These are phyloP conservation scores for Aspidapion aeneum DNA, from an alignment of 2,888 invertebrate genomes.

Conservation along the genomic window DNA sequence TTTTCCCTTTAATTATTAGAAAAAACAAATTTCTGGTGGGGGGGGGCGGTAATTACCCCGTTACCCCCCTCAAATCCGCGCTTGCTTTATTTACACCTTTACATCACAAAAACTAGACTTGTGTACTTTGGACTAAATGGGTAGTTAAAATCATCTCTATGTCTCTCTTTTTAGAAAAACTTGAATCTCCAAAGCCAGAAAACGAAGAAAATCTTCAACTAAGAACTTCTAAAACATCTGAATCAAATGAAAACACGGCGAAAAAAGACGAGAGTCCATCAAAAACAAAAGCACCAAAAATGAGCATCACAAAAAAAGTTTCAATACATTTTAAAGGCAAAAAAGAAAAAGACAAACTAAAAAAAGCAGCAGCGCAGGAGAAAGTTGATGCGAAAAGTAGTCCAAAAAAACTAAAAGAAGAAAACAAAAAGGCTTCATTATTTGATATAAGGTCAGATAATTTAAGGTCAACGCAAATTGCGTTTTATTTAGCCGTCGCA, in stretches of 20 bases:
- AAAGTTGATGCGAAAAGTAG: constrained; percentile 25
- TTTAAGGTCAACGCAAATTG: no score
- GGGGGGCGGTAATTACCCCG: no score
- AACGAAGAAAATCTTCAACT: constrained; percentile 43
- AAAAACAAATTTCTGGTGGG: no score
- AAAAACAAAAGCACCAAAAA: constrained; percentile 37
- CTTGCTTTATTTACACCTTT: no score
- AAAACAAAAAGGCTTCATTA: constrained; percentile 34
- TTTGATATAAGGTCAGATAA: constrained; percentile 36
- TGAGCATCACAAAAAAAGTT: constrained; percentile 45
- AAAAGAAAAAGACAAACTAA: constrained; percentile 37
- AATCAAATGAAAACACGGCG: constrained; percentile 23
- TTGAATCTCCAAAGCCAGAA: constrained; percentile 34
- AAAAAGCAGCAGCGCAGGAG: constrained; percentile 17
- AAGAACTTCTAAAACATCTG: constrained; percentile 30
- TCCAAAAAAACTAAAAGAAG: constrained; percentile 22
- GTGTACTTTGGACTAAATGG: no score
- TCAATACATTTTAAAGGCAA: constrained; percentile 50
- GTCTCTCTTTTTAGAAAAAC: no score
- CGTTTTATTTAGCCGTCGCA: no score
- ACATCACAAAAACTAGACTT: no score
- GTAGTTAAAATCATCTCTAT: no score
- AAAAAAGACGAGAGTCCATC: constrained; percentile 20
- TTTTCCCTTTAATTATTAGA: no score
- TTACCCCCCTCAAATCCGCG: no score